Percentiles rank a stretch among this genome's conserved stretches.
phyloP scores from a whole-genome alignment of 2,888 invertebrate genomes.

The Pharmacophagus antenor region DNA sequence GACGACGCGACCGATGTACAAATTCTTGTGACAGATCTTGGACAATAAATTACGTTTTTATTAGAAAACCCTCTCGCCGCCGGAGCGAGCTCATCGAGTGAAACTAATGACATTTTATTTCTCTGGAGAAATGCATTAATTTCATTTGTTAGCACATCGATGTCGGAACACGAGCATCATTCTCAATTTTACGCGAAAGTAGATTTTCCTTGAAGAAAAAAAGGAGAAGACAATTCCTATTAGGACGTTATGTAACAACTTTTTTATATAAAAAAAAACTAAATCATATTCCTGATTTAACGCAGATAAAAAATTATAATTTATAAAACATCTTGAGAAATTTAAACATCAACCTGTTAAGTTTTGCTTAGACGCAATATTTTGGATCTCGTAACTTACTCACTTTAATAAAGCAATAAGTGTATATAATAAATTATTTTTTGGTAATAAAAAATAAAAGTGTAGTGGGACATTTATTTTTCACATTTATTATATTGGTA shows the following conservation, averaged over 20 bases:
- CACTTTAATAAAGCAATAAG: too few relatives aligned
- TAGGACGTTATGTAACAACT: not conserved
- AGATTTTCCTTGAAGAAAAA: conserved; percentile 59
- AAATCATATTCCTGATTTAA: too few relatives aligned
- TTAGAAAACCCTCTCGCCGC: conserved; percentile 46
- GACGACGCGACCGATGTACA: conserved; percentile 17
- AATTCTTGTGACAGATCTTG: conserved; percentile 28
- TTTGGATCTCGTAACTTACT: too few relatives aligned
- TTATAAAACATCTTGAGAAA: too few relatives aligned
- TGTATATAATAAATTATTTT: too few relatives aligned
- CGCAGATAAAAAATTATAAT: too few relatives aligned
- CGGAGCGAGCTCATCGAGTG: conserved; percentile 63
- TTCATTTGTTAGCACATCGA: conserved; percentile 76
- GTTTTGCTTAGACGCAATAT: too few relatives aligned
- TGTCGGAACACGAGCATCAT: conserved; percentile 55
- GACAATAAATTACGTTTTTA: conserved; percentile 53
- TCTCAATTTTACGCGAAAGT: conserved; percentile 56
- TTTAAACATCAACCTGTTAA: too few relatives aligned
- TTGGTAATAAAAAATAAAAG: too few relatives aligned
- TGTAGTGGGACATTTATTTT: too few relatives aligned
- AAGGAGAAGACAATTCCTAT: not conserved
- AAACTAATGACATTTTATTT: conserved; percentile 78
- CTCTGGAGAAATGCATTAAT: conserved; percentile 78
- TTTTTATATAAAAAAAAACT: not conserved
- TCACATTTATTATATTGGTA: too few relatives aligned